Percentiles rank a stretch among this genome's conserved stretches.
Conservation (phyloP, 2,888 invertebrate genomes). For the Mesorhabditis belari region DNA sequence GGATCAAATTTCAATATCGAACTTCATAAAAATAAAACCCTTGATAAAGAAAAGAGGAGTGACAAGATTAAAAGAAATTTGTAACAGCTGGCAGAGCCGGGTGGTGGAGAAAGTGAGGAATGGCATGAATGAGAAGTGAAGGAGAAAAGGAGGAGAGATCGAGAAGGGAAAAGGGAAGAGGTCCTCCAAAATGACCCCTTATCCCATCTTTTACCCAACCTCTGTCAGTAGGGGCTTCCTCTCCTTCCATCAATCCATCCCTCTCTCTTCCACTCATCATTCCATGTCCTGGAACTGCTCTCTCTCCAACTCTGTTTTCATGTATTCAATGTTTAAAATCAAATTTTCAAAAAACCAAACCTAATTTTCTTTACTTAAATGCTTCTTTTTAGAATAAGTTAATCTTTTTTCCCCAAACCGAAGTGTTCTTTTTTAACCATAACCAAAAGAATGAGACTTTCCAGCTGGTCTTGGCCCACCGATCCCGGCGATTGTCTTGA, state of each 20-base stretch:
- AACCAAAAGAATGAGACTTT: conserved; percentile 1
- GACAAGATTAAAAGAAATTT: no score
- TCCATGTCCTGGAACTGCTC: neutral
- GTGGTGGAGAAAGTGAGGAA: no score
- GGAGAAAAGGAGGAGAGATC: no score
- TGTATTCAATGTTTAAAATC: neutral
- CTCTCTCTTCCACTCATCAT: neutral
- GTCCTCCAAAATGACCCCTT: conserved; percentile 1
- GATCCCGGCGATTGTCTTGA: conserved; percentile 43
- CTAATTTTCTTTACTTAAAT: conserved; percentile 1
- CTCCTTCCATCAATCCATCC: neutral
- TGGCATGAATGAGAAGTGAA: no score
- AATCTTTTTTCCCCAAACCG: conserved; percentile 7
- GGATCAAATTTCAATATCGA: neutral
- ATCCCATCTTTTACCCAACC: conserved; percentile 1
- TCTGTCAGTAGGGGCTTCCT: neutral
- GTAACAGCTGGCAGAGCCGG: no score
- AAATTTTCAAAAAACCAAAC: conserved; percentile 1
- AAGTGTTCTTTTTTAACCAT: conserved; percentile 3
- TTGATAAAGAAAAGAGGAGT: neutral
- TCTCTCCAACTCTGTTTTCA: conserved; percentile 1
- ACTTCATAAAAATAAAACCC: neutral
- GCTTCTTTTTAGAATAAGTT: neutral
- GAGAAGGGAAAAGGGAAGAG: no score
- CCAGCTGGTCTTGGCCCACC: conserved; percentile 42